Conservation (phyloP, 2,113 vertebrate species). For the Entosphenus tridentatus region DNA sequence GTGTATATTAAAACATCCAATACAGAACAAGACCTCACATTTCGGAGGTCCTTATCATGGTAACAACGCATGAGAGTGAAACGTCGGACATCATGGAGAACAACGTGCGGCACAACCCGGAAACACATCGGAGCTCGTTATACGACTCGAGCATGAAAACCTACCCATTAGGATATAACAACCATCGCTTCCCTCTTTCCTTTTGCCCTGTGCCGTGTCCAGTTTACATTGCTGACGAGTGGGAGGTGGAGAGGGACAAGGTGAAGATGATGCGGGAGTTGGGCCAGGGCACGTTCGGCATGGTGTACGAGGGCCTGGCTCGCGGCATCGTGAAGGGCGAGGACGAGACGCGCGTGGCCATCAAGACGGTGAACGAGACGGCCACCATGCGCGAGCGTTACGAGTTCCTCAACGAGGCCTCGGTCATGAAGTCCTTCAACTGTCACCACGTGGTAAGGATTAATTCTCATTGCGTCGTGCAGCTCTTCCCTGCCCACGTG, state of each 20-base stretch:
- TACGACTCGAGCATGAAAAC: no score
- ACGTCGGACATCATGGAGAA: no score
- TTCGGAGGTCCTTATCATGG: no score
- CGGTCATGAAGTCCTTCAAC: constrained; percentile 44
- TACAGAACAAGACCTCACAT: no score
- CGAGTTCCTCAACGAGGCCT: constrained; percentile 44
- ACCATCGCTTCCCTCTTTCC: no score
- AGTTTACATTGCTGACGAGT: constrained; percentile 39
- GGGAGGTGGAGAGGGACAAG: constrained; percentile 36
- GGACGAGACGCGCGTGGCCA: constrained; percentile 25
- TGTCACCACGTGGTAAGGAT: constrained; percentile 36
- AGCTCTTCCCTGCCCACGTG: no score
- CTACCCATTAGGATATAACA: no score
- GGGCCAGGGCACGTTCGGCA: constrained; percentile 42
- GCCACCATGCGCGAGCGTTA: constrained; percentile 29
- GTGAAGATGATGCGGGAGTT: constrained; percentile 33
- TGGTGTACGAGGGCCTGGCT: constrained; percentile 36
- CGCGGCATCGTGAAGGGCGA: constrained; percentile 20
- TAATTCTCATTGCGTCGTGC: no score
- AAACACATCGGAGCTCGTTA: no score
- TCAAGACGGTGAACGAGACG: constrained; percentile 41
- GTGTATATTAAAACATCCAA: no score
- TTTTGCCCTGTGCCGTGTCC: background rate
- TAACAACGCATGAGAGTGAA: no score
- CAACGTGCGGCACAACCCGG: no score